phyloP scores from a whole-genome alignment of 2,797 vertebrate species.

The Distichodus sexfasciatus region DNA sequence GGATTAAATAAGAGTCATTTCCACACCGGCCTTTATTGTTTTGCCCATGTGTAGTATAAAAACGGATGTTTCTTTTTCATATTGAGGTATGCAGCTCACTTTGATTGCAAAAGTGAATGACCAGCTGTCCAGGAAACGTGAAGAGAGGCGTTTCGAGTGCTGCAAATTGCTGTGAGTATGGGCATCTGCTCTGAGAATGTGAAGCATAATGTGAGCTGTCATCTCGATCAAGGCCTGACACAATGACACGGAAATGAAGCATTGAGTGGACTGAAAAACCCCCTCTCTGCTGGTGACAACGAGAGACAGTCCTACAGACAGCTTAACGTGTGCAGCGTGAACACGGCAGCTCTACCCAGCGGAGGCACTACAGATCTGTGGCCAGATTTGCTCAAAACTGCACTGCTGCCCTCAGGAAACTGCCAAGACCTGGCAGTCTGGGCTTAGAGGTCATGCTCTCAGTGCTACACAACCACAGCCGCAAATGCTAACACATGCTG shows the following conservation, averaged over 20 bases:
- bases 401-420: constrained; percentile 31
- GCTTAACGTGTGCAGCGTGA: constrained; percentile 26
- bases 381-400: no score
- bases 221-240: constrained; percentile 23
- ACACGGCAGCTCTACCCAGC: constrained; percentile 20
- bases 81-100: constrained; percentile 5
- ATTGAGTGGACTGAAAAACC: constrained; percentile 6
- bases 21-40: no score
- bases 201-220: constrained; percentile 41
- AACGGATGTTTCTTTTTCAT: background rate
- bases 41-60: no score
- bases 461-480: background rate
- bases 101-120: constrained; percentile 36
- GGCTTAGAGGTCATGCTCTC: constrained; percentile 3
- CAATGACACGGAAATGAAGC: constrained; percentile 22
- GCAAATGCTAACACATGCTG: background rate
- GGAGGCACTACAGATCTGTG: constrained; percentile 34
- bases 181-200: constrained; percentile 43
- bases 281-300: constrained; percentile 3
- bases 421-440: constrained; percentile 20
- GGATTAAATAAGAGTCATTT: no score
- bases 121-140: constrained; percentile 38
- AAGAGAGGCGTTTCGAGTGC: constrained; percentile 21
- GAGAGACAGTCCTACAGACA: background rate
- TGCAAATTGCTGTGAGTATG: constrained; percentile 40